Percentiles rank a stretch among this genome's conserved stretches.
phyloP scores from a whole-genome alignment of 2,113 vertebrate genomes.

The Origma solitaria region DNA sequence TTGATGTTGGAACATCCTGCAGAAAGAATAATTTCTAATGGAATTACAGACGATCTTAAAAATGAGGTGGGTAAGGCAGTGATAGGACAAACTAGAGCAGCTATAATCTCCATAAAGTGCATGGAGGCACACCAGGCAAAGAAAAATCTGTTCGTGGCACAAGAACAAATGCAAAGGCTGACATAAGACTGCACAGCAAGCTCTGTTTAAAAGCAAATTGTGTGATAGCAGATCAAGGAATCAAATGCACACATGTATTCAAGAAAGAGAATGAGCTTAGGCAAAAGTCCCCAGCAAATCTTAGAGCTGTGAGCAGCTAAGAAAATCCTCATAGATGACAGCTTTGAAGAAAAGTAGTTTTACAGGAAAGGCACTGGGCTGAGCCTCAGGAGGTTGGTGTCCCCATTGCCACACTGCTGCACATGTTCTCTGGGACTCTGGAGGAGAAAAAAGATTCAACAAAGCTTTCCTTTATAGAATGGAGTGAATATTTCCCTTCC shows the following conservation, averaged over 20 bases:
- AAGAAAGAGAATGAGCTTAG: conserved; percentile 25
- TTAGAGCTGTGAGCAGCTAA: conserved; percentile 8
- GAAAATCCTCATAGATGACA: conserved; percentile 8
- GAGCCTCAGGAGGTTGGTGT: conserved; percentile 6
- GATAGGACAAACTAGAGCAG: background rate
- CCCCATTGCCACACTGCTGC: background rate
- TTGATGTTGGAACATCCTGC: background rate
- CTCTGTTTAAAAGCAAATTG: conserved; percentile 4
- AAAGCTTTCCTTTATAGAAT: conserved; percentile 10
- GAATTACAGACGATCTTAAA: background rate
- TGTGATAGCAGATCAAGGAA: conserved; percentile 45
- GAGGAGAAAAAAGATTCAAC: background rate
- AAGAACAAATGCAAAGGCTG: conserved; percentile 24
- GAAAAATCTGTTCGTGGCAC: background rate
- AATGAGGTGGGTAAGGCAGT: background rate
- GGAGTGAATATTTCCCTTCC: background rate
- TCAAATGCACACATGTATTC: conserved; percentile 20
- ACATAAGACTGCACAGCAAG: background rate
- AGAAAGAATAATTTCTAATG: background rate
- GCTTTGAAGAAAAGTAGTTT: conserved; percentile 35
- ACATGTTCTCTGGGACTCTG: background rate
- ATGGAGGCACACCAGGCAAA: background rate
- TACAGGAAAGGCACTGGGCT: background rate
- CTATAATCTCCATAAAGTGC: background rate
- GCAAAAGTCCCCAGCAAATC: background rate